A percentile compares a stretch with the other conserved stretches of the same genome.
These are phyloP conservation scores for Babylonia areolata DNA, from an alignment of 1,140 invertebrate species.

Conservation along the genomic window DNA sequence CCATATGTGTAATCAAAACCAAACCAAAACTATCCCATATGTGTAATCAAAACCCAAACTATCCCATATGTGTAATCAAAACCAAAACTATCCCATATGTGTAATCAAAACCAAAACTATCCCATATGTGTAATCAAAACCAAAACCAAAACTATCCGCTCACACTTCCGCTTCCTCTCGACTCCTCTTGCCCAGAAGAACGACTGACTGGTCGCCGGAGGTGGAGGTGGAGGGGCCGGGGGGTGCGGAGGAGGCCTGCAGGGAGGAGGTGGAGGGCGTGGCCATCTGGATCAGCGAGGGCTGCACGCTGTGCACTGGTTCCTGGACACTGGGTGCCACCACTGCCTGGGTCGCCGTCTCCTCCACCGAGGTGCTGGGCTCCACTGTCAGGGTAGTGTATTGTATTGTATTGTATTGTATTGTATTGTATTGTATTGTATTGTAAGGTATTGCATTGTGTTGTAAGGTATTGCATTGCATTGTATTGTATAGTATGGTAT, in stretches of 20 bases:
- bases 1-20: too few species aligned
- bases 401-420: too few species aligned
- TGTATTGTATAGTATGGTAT: too few species aligned
- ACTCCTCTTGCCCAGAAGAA: neutral
- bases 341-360: constrained; percentile 40
- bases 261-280: constrained; percentile 38
- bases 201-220: neutral
- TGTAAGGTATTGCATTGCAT: too few species aligned
- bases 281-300: constrained; percentile 17
- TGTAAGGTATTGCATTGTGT: too few species aligned
- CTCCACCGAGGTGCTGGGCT: constrained; percentile 17
- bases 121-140: too few species aligned
- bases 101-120: too few species aligned
- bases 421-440: too few species aligned
- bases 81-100: too few species aligned
- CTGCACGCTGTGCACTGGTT: constrained; percentile 42
- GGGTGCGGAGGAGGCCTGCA: neutral
- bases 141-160: neutral
- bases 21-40: too few species aligned
- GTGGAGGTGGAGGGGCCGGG: constrained; percentile 7
- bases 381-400: neutral
- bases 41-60: too few species aligned
- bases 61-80: too few species aligned
- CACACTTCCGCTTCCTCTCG: constrained; percentile 23
- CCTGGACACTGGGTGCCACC: constrained; percentile 42